Conservation (phyloP, 2,888 invertebrate species). For the Mesorhabditis sp. region DNA sequence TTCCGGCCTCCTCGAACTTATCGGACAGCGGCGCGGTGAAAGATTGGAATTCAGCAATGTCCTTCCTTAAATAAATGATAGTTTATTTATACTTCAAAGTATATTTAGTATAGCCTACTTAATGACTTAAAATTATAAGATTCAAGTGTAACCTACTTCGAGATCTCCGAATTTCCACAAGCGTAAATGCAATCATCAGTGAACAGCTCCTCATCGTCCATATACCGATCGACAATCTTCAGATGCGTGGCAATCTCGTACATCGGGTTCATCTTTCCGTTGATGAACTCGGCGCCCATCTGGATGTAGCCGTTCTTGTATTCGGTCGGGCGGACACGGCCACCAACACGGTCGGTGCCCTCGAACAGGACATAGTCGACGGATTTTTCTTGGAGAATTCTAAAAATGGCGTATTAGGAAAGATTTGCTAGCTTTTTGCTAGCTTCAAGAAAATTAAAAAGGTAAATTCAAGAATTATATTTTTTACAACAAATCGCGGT, state of each 20-base stretch:
- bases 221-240: constrained; percentile 11
- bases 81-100: background rate
- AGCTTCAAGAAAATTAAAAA: too few relatives aligned
- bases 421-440: too few relatives aligned
- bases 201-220: background rate
- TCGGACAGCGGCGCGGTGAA: background rate
- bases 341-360: constrained; percentile 43
- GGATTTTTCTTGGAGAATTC: constrained; percentile 18
- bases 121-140: too few relatives aligned
- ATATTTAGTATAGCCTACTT: too few relatives aligned
- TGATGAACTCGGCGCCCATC: constrained; percentile 50
- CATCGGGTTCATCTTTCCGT: constrained; percentile 46
- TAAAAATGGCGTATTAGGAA: too few relatives aligned
- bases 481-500: too few relatives aligned
- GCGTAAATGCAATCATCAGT: background rate
- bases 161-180: background rate
- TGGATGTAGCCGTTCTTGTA: constrained; percentile 43
- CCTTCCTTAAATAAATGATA: background rate
- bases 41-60: background rate
- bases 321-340: constrained; percentile 41
- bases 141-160: background rate
- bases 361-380: constrained; percentile 33
- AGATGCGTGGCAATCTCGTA: constrained; percentile 33
- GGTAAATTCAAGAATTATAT: too few relatives aligned
- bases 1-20: constrained; percentile 1